Evolutionary conservation across 2,113 vertebrate species (phyloP).

Genomic region (Peromyscus californicus): DNA sequence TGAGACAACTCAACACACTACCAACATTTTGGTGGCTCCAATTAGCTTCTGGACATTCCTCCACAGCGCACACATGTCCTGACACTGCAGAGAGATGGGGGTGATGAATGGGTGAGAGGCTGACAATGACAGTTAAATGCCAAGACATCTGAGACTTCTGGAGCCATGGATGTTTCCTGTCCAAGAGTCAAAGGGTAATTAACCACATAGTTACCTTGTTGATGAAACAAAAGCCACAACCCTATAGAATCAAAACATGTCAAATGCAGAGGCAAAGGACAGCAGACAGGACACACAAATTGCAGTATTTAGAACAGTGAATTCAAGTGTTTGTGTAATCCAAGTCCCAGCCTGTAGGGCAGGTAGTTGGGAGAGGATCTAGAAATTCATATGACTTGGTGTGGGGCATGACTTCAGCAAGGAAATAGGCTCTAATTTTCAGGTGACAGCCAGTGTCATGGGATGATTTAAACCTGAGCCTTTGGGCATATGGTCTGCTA

Average conservation of each 20-base stretch:
- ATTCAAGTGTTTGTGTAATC: slow-evolving; percentile 39
- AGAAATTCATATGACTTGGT: background rate
- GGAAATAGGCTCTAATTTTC: background rate
- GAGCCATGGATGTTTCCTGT: slow-evolving; percentile 60
- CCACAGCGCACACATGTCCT: background rate
- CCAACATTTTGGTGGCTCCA: background rate
- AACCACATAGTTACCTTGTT: slow-evolving; percentile 39
- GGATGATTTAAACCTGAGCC: background rate
- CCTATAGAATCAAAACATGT: slow-evolving; percentile 67
- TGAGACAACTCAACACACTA: background rate
- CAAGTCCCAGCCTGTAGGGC: background rate
- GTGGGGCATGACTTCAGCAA: background rate
- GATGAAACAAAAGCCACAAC: slow-evolving; percentile 65
- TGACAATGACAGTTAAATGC: slow-evolving; percentile 47
- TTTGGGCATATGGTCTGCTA: background rate
- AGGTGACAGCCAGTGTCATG: background rate
- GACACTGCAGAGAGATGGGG: background rate
- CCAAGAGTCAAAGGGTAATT: slow-evolving; percentile 63
- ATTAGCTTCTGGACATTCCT: background rate
- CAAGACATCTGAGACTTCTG: background rate
- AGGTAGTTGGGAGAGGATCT: background rate
- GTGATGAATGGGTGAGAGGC: background rate
- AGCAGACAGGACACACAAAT: slow-evolving; percentile 48
- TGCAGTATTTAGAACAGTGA: background rate
- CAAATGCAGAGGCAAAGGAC: slow-evolving; percentile 65